Evolutionary conservation across 2,888 invertebrate species (phyloP).

Genomic region (Drosophila conformis): DNA sequence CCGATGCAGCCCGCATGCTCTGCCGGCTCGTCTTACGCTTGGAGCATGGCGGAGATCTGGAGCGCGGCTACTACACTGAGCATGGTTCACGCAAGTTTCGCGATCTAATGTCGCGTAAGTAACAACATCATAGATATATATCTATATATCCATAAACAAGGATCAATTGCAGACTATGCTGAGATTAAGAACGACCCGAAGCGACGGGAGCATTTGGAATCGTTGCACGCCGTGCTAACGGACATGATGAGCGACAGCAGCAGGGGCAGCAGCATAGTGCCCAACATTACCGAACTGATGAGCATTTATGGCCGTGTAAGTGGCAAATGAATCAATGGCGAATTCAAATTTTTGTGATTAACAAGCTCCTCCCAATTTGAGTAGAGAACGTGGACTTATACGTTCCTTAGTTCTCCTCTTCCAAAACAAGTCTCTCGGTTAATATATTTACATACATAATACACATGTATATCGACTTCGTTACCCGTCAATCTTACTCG

Average conservation of each 20-base stretch:
- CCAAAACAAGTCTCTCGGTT: background rate
- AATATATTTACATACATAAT: background rate
- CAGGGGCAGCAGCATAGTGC: slow-evolving; percentile 87
- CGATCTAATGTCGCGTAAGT: slow-evolving; percentile 96
- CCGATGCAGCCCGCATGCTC: slow-evolving; percentile 93
- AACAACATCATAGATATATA: fast-evolving
- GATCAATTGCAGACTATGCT: slow-evolving; percentile 88
- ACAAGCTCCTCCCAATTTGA: background rate
- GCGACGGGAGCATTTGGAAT: slow-evolving; percentile 92
- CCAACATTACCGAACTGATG: slow-evolving; percentile 91
- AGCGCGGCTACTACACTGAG: slow-evolving; percentile 89
- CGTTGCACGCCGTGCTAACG: slow-evolving; percentile 89
- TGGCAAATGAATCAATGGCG: slow-evolving; percentile 1
- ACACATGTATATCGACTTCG: background rate
- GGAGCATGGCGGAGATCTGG: slow-evolving; percentile 88
- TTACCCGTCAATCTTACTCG: background rate
- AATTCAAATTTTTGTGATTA: background rate
- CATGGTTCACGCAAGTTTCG: slow-evolving; percentile 91
- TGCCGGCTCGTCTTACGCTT: slow-evolving; percentile 89
- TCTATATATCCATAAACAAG: background rate
- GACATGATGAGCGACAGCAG: slow-evolving; percentile 88
- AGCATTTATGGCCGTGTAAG: slow-evolving; percentile 94
- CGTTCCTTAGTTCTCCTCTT: background rate
- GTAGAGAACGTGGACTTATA: background rate
- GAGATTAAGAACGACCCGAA: slow-evolving; percentile 91